phyloP scores from a whole-genome alignment of 2,888 invertebrate species.

The Drosophila glabriapex region DNA sequence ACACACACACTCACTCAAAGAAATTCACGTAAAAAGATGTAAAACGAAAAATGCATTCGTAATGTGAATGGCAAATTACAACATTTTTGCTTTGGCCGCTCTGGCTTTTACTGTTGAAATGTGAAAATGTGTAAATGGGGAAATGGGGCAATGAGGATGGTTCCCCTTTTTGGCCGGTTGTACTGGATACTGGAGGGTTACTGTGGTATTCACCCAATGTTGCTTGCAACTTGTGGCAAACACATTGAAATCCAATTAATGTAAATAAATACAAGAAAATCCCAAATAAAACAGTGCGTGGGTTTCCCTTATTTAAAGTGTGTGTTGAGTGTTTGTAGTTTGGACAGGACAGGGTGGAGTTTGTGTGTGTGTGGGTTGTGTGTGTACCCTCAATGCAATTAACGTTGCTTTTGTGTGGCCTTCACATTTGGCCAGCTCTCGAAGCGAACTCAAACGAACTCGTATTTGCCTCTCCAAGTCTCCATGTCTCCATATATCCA shows the following conservation, averaged over 20 bases:
- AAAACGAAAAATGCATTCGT: constrained; percentile 31
- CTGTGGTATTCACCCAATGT: constrained; percentile 17
- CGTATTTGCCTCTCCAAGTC: constrained; percentile 17
- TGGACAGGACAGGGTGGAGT: neutral
- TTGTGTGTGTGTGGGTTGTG: constrained; percentile 18
- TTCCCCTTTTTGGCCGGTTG: constrained; percentile 26
- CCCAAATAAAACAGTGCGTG: constrained; percentile 60
- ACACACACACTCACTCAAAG: constrained; percentile 1
- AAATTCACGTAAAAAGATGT: constrained; percentile 9
- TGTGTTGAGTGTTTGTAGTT: constrained; percentile 13
- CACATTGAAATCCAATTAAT: constrained; percentile 77
- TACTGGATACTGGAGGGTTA: constrained; percentile 1
- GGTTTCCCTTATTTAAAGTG: constrained; percentile 66
- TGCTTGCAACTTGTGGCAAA: constrained; percentile 46
- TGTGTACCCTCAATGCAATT: constrained; percentile 71
- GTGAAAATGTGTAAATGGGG: neutral
- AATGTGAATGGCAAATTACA: constrained; percentile 44
- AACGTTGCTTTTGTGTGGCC: constrained; percentile 73
- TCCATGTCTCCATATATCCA: constrained; percentile 12
- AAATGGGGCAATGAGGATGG: neutral
- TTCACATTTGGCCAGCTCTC: constrained; percentile 55
- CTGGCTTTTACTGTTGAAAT: constrained; percentile 9
- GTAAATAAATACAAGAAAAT: constrained; percentile 76
- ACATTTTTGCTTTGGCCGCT: constrained; percentile 32
- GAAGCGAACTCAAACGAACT: constrained; percentile 1